These are phyloP conservation scores for Sminthurinus signatus DNA, from an alignment of 1,140 invertebrate genomes.

Conservation along the genomic window DNA sequence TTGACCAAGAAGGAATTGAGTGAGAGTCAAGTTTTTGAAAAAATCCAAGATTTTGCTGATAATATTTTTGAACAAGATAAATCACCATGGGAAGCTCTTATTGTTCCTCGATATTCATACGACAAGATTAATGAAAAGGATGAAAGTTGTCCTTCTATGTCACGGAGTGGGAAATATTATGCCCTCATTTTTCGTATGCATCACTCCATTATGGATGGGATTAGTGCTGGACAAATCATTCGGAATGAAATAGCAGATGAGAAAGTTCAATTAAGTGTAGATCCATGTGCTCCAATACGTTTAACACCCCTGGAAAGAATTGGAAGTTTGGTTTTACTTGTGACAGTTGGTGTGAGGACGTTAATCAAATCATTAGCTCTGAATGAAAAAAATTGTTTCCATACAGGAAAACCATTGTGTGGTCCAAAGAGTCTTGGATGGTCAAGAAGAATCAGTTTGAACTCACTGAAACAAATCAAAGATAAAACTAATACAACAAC, in stretches of 20 bases:
- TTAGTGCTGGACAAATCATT: constrained; percentile 28
- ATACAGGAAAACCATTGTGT: constrained; percentile 22
- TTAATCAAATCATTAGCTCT: constrained; percentile 28
- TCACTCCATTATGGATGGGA: constrained; percentile 37
- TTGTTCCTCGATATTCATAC: constrained; percentile 30
- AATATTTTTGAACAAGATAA: constrained; percentile 22
- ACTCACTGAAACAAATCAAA: constrained; percentile 14
- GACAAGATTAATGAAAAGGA: neutral
- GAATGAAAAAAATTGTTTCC: constrained; percentile 34
- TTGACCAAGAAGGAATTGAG: neutral
- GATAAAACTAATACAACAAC: constrained; percentile 18
- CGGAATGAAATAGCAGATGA: constrained; percentile 29
- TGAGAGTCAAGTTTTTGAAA: constrained; percentile 26
- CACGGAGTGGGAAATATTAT: constrained; percentile 25
- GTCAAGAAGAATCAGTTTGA: constrained; percentile 22
- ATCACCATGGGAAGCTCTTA: constrained; percentile 33
- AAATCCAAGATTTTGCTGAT: constrained; percentile 23
- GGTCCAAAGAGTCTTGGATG: constrained; percentile 31
- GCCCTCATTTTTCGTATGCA: constrained; percentile 31
- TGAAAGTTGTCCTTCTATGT: neutral
- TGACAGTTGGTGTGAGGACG: constrained; percentile 14
- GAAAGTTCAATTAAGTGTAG: constrained; percentile 22
- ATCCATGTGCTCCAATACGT: constrained; percentile 20
- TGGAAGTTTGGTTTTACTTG: neutral
- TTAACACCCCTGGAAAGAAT: constrained; percentile 8